A percentile compares a stretch with the other conserved stretches of the same genome.
phyloP scores from a whole-genome alignment of 1,140 invertebrate species.

The Colletes gigas region DNA sequence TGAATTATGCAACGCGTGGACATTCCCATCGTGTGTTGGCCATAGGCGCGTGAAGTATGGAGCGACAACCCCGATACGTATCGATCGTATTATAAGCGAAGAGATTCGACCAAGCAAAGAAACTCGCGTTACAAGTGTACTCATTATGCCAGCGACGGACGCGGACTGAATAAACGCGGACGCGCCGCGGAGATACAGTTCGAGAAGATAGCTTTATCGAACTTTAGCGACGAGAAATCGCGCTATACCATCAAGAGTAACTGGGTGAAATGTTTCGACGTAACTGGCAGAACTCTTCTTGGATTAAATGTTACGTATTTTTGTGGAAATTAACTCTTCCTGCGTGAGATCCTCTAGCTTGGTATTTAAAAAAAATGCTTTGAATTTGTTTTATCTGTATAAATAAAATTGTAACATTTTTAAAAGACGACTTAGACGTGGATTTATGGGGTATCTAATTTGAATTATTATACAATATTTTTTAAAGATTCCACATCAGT shows the following conservation, averaged over 20 bases:
- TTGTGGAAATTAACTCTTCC: no score
- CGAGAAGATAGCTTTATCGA: slow-evolving; percentile 32
- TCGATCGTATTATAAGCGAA: slow-evolving; percentile 40
- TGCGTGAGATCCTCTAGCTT: no score
- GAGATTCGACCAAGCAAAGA: slow-evolving; percentile 33
- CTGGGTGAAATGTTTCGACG: no score
- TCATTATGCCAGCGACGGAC: slow-evolving; percentile 35
- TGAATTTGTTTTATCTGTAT: no score
- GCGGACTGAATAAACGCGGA: slow-evolving; percentile 41
- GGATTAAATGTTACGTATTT: no score
- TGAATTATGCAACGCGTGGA: slow-evolving; percentile 49
- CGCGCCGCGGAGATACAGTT: not conserved
- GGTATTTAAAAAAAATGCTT: no score
- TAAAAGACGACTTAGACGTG: no score
- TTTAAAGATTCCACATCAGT: no score
- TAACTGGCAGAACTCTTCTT: no score
- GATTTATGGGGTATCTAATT: no score
- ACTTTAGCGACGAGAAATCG: not conserved
- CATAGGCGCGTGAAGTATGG: slow-evolving; percentile 44
- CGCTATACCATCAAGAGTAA: not conserved
- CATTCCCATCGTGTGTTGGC: slow-evolving; percentile 44
- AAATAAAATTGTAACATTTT: no score
- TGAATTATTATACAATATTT: no score
- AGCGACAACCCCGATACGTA: slow-evolving; percentile 48
- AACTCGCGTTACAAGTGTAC: slow-evolving; percentile 48